Base-by-base conservation (phyloP, 92 coral and sea anemone species). In the Hydrozoanthus gracilis region DNA sequence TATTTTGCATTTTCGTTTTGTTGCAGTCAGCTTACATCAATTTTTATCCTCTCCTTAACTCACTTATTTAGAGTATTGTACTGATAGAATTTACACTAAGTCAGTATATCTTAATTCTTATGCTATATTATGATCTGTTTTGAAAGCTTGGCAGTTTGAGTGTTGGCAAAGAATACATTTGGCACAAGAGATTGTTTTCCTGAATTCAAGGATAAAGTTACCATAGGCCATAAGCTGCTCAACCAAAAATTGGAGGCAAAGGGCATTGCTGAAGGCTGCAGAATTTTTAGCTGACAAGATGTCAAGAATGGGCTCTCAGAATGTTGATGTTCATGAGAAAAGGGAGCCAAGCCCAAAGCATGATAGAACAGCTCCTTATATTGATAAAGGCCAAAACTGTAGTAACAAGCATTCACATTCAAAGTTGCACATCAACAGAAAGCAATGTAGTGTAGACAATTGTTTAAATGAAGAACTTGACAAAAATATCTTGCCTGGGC, bases 231-330 rank as follows among this genome's bases (percentile, higher is more conserved):
- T 4, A 60, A 48, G 55, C 48, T 11, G 50, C 51, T n/a, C 46
- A 15, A 6, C 0, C 71, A 79, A n/a, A 13, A 51, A 17, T 15
- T 55, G 46, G 61, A 62, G 44, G 47, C 51, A 9, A 8, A n/a
- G 9, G 65, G 83, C 61, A 78, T 58, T 65, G 87, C 92, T 14
- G 51, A 55, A 74, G 83, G 47, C 58, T 44, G 6, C 48, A 73
- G 45, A 15, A 45, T 39, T n/a, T 3, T 7, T 62, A 20, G 8
- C 76, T 61, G 76, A 61, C 18, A 72, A 66, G 82, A 75, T 79
- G 27, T 70, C 85, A 10, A 17, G 18, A 17, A 67, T 10, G 44
- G 51, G 73, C 27, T 47, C 44, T 49, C 74, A 47, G 48, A 16
- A 17, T 16, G 10, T 17, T 17, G 50, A 5, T 47, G 13, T 66